Conservation (phyloP, 1,140 invertebrate genomes). For the Carcinoscorpius rotundicauda region DNA sequence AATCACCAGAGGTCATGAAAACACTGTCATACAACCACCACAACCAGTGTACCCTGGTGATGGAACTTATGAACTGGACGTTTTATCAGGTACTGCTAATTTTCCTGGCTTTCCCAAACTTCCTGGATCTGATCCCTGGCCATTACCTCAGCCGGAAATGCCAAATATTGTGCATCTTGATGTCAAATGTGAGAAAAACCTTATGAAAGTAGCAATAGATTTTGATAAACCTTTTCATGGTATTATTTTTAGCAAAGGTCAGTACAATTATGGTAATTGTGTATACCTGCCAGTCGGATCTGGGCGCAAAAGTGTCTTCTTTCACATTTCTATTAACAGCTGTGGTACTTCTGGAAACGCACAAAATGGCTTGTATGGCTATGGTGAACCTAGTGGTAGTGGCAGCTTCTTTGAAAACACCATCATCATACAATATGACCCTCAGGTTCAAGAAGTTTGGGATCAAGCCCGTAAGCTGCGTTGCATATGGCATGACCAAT, state of each 20-base stretch:
- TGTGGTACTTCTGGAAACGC: conserved; percentile 51
- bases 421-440: conserved; percentile 89
- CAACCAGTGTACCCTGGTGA: too few species aligned
- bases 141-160: conserved; percentile 26
- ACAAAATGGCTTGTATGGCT: conserved; percentile 47
- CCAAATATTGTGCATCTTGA: conserved; percentile 29
- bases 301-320: conserved; percentile 74
- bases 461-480: conserved; percentile 64
- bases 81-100: too few species aligned
- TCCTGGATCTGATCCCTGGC: conserved; percentile 24
- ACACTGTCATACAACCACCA: too few species aligned
- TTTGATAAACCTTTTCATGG: conserved; percentile 91
- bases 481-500: conserved; percentile 89
- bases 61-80: too few species aligned
- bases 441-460: conserved; percentile 78
- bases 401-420: conserved; percentile 86
- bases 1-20: too few species aligned
- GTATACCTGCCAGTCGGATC: conserved; percentile 77
- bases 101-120: conserved; percentile 20
- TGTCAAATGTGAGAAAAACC: conserved; percentile 30
- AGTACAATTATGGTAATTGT: conserved; percentile 77
- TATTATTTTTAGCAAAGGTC: conserved; percentile 84
- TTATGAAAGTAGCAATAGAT: conserved; percentile 69
- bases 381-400: conserved; percentile 67
- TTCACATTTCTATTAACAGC: conserved; percentile 75